Base-by-base conservation (phyloP, 2,113 vertebrate species). In the Albula glossodonta region DNA sequence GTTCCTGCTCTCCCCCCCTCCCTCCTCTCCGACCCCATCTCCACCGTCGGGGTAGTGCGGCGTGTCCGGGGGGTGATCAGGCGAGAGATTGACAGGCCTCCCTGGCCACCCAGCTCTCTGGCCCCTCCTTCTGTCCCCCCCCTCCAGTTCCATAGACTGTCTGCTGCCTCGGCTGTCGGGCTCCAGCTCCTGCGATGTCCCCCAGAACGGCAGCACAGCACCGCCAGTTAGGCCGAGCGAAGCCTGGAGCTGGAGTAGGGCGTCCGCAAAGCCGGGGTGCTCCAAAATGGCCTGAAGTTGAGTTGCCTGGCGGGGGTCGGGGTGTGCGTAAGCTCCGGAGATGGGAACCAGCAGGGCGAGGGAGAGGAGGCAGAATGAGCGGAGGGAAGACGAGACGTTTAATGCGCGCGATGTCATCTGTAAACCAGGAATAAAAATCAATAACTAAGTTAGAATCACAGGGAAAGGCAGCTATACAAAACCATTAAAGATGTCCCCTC, bases 401-500 rank as follows among this genome's bases (percentile, higher is more conserved):
- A 89, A 82, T 74, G 79, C 88, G 13, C 83, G 82, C 41, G 80
- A 52, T 78, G 66, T 93, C 95, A 95, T 95, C 95, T 95, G 86
- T 52, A 89, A 83, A 51, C 0, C 49, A 11, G 22, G 15, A 1
- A 84, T 17, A 11, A 88, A 70, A 86, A 12, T 25, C 48, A 7
- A 81, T n/a, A 81, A 52, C 5, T 19, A 51, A 12, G 8, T 13
- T 3, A 53, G 31, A 51, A 52, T 51, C 6, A 81, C 11, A 53
- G 15, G 6, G 78, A 79, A 17, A 79, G 11, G 25, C 5, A 79
- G 31, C 3, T 31, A 79, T 79, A 56, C 53, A 12, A 56, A 56
- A 56, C 6, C 53, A 56, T 56, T 7, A 56, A 6, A 56, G 53
- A 56, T 12, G 12, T 56, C 53, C 53, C 53, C 53, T 56, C 7